phyloP scores from a whole-genome alignment of 2,888 invertebrate genomes.

The Crossocerus cetratus region DNA sequence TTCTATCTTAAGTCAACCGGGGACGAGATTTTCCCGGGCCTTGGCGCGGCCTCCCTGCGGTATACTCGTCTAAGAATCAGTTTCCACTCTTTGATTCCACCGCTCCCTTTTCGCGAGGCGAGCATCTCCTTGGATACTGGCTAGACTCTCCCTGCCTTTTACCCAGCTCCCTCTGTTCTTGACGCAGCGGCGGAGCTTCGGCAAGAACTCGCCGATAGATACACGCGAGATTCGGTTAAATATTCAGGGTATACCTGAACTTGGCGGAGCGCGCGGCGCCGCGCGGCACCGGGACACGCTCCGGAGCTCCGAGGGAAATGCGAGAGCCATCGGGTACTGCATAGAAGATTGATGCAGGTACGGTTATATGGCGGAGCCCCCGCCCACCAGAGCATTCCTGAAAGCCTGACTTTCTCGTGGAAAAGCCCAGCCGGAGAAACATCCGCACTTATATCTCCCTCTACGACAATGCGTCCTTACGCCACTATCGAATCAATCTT shows the following conservation, averaged over 20 bases:
- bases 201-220: constrained; percentile 42
- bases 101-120: constrained; percentile 11
- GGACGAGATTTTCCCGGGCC: constrained; percentile 12
- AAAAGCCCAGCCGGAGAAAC: constrained; percentile 32
- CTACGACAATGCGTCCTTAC: no score
- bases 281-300: constrained; percentile 20
- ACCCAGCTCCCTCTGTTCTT: constrained; percentile 15
- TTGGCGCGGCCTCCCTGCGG: constrained; percentile 18
- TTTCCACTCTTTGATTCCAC: constrained; percentile 43
- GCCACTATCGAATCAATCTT: no score
- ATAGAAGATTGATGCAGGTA: constrained; percentile 44
- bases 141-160: constrained; percentile 4
- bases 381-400: no score
- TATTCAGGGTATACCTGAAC: constrained; percentile 39
- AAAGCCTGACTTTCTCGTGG: neutral
- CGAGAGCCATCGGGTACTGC: constrained; percentile 15
- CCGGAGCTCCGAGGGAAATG: constrained; percentile 8
- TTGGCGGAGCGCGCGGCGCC: constrained; percentile 22
- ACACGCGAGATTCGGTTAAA: constrained; percentile 48
- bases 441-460: no score
- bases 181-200: constrained; percentile 19
- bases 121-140: constrained; percentile 4
- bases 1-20: constrained; percentile 30
- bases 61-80: constrained; percentile 30
- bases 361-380: no score